Conservation (phyloP, 2,797 vertebrate genomes). For the Muraenolepis orangiensis region DNA sequence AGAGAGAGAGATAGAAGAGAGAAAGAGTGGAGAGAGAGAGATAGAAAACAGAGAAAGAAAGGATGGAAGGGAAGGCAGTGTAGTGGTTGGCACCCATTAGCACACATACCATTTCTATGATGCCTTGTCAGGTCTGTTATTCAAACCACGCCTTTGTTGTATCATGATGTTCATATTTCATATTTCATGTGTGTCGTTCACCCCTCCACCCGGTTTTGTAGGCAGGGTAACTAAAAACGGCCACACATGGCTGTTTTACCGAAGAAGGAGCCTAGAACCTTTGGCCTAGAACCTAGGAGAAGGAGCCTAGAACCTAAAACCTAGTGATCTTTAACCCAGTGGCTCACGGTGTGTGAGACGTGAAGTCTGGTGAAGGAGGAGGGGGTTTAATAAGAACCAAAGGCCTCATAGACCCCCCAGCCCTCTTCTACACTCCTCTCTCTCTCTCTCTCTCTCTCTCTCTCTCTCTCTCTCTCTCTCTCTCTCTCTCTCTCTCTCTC, state of each 20-base stretch:
- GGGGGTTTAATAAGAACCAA: not conserved
- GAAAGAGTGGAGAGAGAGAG: not conserved
- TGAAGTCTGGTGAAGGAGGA: not conserved
- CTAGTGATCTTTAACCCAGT: no score
- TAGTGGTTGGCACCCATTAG: not conserved
- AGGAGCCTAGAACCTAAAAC: not conserved
- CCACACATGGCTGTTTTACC: not conserved
- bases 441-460: no score
- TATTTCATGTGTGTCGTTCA: not conserved
- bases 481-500: no score
- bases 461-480: no score
- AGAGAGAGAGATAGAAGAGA: no score
- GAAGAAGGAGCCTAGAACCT: not conserved
- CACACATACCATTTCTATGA: not conserved
- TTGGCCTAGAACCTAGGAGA: not conserved
- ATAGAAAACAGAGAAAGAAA: not conserved
- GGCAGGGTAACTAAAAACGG: not conserved
- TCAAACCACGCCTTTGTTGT: not conserved
- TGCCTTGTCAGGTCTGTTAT: not conserved
- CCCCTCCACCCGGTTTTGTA: not conserved
- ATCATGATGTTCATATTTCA: not conserved
- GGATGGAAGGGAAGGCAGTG: not conserved
- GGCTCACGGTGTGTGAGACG: not conserved
- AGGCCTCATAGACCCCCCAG: conserved; percentile 18
- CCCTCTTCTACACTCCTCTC: conserved; percentile 2